Percentiles rank a stretch among this genome's conserved stretches.
phyloP scores from a whole-genome alignment of 2,113 vertebrate genomes.

The Ammodytes dubius region DNA sequence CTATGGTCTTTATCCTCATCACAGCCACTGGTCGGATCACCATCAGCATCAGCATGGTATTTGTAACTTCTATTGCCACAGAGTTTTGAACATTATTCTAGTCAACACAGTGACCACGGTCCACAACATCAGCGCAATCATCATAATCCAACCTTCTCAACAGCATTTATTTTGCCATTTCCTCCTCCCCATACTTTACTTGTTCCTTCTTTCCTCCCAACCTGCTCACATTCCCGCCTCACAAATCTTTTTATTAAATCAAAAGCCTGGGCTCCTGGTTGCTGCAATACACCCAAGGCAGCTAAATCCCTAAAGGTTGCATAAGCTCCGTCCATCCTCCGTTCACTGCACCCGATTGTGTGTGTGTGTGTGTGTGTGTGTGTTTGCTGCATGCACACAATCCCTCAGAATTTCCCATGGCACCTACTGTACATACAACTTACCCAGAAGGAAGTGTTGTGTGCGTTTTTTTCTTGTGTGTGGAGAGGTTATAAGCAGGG shows the following conservation, averaged over 20 bases:
- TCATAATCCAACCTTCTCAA: not conserved
- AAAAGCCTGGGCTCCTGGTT: no score
- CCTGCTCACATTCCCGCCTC: no score
- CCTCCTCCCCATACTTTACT: not conserved
- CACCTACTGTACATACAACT: no score
- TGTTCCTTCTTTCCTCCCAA: conserved; percentile 10
- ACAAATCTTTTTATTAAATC: no score
- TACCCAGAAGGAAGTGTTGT: conserved; percentile 18
- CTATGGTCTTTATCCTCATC: conserved; percentile 11
- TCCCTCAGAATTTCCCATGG: no score
- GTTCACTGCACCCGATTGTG: conserved; percentile 41
- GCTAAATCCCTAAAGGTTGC: no score
- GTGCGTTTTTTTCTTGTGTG: conserved; percentile 53
- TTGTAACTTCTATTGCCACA: not conserved
- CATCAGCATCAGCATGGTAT: not conserved
- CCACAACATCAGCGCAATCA: not conserved
- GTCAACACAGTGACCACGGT: conserved; percentile 15
- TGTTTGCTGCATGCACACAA: no score
- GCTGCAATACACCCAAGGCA: no score
- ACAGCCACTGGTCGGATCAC: not conserved
- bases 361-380: conserved; percentile 17
- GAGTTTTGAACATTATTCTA: conserved; percentile 14
- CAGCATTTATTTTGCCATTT: conserved; percentile 25
- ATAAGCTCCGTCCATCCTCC: conserved; percentile 1
- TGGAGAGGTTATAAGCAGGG: conserved; percentile 62